Base-by-base conservation (phyloP, 2,888 invertebrate species). In the Macrophya annulata region DNA sequence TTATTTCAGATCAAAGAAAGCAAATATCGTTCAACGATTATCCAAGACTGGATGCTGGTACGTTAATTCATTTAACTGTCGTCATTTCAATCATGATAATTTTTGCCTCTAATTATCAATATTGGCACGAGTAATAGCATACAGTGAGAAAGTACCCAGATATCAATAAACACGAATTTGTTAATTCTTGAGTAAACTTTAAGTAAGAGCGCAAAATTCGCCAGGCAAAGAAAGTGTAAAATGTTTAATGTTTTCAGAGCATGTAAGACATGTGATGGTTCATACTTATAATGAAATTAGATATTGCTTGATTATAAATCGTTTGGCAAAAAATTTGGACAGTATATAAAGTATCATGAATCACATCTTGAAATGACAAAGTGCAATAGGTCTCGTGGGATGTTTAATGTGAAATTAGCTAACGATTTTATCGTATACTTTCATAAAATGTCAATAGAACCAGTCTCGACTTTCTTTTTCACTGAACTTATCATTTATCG, bases 31-130 rank as follows among this genome's bases (percentile, higher is more conserved):
- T 89, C 88, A 92, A 91, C 87, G 93, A 93, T 86, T 93, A 91
- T 87, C 93, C 93, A 12, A 91, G 92, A 86, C 85, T 93, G 85
- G 93, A 93, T 88, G 91, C 93, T 90, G 93, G 93, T 93, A 93
- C 85, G 92, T 90, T 51, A n/a, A 40, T 37, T 62, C 43, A n/a
- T 43, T 59, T 62, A 17, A 81, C 40, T 43, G 37, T 62, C 10
- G n/a, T 62, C 15, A 62, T 43, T 81, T n/a, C 12, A 81, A 40
- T n/a, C 59, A 10, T 17, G 15, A 25, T 62, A 81, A 81, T 62
- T 12, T 17, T 62, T 6, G 21, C 40, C 9, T 51, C 31, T n/a
- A 81, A 43, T 59, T 43, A 81, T 62, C 43, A 77, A 51, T 48
- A 48, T 31, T 31, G 55, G n/a, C 9, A 45, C 31, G 10, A 25